Conservation (phyloP, 1,140 invertebrate genomes). For the Agraylea sexmaculata region DNA sequence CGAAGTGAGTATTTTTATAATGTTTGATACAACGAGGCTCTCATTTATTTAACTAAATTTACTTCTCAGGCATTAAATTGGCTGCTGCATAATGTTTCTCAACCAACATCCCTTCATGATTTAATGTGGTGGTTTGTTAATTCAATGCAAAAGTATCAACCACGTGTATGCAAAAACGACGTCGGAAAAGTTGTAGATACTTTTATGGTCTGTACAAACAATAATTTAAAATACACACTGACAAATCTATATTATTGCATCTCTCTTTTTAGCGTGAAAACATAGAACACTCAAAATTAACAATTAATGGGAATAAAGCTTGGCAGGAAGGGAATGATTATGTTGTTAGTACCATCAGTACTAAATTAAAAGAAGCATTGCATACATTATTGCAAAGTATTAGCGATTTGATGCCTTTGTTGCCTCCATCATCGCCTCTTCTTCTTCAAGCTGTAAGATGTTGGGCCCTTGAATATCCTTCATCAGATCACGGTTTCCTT, state of each 20-base stretch:
- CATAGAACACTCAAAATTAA: no score
- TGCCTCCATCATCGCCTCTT: slow-evolving; percentile 75
- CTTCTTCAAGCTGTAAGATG: slow-evolving; percentile 88
- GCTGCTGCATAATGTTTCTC: slow-evolving; percentile 83
- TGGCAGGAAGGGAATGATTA: slow-evolving; percentile 5
- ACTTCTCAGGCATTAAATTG: slow-evolving; percentile 77
- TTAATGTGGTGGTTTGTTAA: slow-evolving; percentile 83
- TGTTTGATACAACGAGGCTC: slow-evolving; percentile 4
- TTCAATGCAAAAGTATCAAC: slow-evolving; percentile 28
- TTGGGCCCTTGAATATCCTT: slow-evolving; percentile 81
- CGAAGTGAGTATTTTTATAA: slow-evolving; percentile 25
- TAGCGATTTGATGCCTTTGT: slow-evolving; percentile 81
- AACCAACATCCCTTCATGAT: slow-evolving; percentile 83
- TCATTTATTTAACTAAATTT: slow-evolving; percentile 6
- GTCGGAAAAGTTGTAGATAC: no score
- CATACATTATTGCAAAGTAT: slow-evolving; percentile 84
- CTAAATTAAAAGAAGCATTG: slow-evolving; percentile 62
- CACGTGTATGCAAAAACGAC: no score
- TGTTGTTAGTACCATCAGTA: slow-evolving; percentile 1
- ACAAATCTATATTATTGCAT: no score
- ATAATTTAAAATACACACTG: no score
- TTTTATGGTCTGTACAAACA: no score
- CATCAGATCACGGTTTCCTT: slow-evolving; percentile 85
- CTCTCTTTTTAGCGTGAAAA: no score
- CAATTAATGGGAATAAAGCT: no score